phyloP scores from a whole-genome alignment of 2,888 invertebrate species.

The Tetranychus piercei region DNA sequence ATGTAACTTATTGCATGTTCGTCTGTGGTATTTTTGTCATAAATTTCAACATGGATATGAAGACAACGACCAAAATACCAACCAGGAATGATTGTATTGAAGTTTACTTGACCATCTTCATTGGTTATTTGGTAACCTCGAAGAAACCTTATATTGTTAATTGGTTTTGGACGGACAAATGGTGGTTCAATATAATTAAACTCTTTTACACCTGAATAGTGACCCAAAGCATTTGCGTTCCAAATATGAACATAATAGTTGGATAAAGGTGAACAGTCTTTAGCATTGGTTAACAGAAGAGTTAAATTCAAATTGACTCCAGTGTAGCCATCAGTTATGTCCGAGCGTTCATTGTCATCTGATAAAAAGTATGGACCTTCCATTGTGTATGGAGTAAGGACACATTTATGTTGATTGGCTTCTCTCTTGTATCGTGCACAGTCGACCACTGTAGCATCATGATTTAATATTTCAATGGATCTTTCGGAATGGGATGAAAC shows the following conservation, averaged over 20 bases:
- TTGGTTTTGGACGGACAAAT: background rate
- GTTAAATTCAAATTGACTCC: background rate
- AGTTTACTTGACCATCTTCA: conserved; percentile 15
- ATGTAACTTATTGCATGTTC: background rate
- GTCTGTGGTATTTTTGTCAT: background rate
- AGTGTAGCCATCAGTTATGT: background rate
- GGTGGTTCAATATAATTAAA: too few species aligned
- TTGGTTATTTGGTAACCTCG: conserved; percentile 18
- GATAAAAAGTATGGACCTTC: conserved; percentile 2
- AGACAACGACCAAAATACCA: background rate
- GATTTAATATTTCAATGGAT: too few species aligned
- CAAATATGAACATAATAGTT: background rate
- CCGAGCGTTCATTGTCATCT: background rate
- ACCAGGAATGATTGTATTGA: conserved; percentile 18
- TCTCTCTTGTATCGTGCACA: background rate
- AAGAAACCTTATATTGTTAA: conserved; percentile 14
- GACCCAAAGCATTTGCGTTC: background rate
- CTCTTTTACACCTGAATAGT: background rate
- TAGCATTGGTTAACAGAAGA: background rate
- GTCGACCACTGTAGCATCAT: background rate
- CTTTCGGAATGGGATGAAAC: too few species aligned
- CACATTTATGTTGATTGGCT: conserved; percentile 6
- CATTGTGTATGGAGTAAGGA: background rate
- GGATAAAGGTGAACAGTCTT: background rate
- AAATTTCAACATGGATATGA: conserved; percentile 12